Conservation (phyloP, 1,140 invertebrate genomes). For the Drosophila guanche region DNA sequence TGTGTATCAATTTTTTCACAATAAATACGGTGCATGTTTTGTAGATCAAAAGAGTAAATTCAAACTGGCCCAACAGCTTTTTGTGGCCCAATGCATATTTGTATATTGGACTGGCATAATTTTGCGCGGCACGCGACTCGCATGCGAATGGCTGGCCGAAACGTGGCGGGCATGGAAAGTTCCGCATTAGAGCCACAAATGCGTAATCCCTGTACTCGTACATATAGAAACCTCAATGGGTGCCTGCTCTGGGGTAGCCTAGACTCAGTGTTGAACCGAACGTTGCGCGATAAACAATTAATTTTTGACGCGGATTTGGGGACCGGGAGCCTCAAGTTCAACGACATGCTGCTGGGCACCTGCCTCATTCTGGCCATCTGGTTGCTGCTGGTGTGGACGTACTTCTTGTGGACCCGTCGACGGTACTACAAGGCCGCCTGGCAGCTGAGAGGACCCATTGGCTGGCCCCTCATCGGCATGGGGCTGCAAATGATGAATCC, state of each 20-base stretch:
- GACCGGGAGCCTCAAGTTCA: slow-evolving; percentile 34
- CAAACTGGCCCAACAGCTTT: neutral
- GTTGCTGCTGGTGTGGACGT: slow-evolving; percentile 62
- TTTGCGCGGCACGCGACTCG: slow-evolving; percentile 44
- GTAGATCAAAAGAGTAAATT: slow-evolving; percentile 7
- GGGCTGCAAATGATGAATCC: slow-evolving; percentile 79
- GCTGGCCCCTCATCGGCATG: slow-evolving; percentile 71
- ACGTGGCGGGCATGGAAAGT: slow-evolving; percentile 53
- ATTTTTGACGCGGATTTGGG: slow-evolving; percentile 4
- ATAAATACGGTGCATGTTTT: too few relatives aligned
- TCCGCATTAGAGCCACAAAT: slow-evolving; percentile 51
- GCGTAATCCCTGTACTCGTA: slow-evolving; percentile 37
- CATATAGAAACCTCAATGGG: slow-evolving; percentile 64
- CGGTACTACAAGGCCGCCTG: slow-evolving; percentile 66
- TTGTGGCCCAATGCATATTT: slow-evolving; percentile 32
- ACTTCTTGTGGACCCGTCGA: slow-evolving; percentile 73
- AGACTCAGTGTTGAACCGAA: slow-evolving; percentile 44
- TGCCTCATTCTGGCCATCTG: slow-evolving; percentile 56
- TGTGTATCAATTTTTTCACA: neutral
- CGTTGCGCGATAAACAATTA: slow-evolving; percentile 43
- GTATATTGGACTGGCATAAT: slow-evolving; percentile 39
- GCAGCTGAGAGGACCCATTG: slow-evolving; percentile 67
- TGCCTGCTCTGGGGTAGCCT: neutral
- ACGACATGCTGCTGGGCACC: slow-evolving; percentile 58
- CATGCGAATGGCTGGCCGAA: slow-evolving; percentile 45